These are phyloP conservation scores for Lophius americanus DNA, from an alignment of 2,797 vertebrate genomes.

Conservation along the genomic window DNA sequence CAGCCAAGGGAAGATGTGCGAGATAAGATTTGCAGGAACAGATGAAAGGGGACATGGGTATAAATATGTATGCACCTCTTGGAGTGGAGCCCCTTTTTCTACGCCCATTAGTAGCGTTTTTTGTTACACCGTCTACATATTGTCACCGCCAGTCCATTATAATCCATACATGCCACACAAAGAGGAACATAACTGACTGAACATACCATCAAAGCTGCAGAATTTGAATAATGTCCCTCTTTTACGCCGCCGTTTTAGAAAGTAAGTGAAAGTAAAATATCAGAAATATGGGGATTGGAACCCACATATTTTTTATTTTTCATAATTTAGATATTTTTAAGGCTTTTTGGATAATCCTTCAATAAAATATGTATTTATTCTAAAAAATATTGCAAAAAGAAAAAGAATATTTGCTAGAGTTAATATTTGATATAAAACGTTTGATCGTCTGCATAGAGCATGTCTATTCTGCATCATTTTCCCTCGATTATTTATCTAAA, in stretches of 20 bases:
- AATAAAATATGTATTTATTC: background rate
- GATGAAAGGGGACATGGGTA: conserved; percentile 73
- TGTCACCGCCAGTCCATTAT: conserved; percentile 65
- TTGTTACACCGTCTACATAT: conserved; percentile 52
- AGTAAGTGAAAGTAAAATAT: background rate
- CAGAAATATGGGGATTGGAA: rapidly evolving
- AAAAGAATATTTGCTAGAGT: background rate
- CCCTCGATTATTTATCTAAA: too few species aligned
- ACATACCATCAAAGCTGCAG: conserved; percentile 26
- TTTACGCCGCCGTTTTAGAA: too few species aligned
- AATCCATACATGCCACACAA: conserved; percentile 37
- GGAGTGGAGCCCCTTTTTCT: conserved; percentile 73
- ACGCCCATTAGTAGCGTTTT: conserved; percentile 71
- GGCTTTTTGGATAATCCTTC: background rate
- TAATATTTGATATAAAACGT: background rate
- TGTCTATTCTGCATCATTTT: background rate
- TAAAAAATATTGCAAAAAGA: too few species aligned
- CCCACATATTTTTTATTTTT: background rate
- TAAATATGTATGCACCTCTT: conserved; percentile 79
- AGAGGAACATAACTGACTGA: conserved; percentile 26
- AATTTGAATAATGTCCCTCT: conserved; percentile 25
- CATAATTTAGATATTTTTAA: background rate
- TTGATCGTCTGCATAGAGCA: background rate
- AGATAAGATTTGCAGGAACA: conserved; percentile 75
- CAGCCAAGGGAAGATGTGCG: conserved; percentile 66